Conservation (phyloP, 2,888 invertebrate genomes). For the Thumatha senex region DNA sequence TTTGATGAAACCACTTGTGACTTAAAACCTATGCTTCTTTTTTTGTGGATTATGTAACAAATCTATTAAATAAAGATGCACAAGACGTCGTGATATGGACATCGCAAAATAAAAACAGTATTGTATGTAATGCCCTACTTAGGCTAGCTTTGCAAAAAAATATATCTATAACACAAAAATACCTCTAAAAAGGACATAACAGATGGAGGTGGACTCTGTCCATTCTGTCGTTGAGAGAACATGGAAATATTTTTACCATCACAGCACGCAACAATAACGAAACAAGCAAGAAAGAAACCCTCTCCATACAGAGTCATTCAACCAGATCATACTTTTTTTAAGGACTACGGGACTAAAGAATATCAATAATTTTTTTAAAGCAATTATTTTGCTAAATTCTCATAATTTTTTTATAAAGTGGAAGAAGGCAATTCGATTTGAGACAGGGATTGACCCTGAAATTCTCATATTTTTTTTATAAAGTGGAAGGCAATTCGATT, state of each 20-base stretch:
- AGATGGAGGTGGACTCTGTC: constrained; percentile 37
- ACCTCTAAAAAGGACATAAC: constrained; percentile 36
- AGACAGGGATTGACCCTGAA: neutral
- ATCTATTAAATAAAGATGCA: constrained; percentile 19
- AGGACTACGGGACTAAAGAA: constrained; percentile 1
- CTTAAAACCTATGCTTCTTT: constrained; percentile 37
- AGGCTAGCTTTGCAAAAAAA: constrained; percentile 25
- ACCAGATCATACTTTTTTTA: constrained; percentile 1
- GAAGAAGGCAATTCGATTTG: too few relatives aligned
- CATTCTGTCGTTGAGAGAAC: constrained; percentile 50
- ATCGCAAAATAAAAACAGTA: constrained; percentile 33
- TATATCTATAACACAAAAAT: constrained; percentile 33
- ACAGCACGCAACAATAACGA: neutral
- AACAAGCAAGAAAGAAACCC: constrained; percentile 1
- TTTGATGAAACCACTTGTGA: constrained; percentile 35
- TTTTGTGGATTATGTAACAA: constrained; percentile 31
- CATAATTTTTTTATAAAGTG: too few relatives aligned
- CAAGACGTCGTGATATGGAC: constrained; percentile 32
- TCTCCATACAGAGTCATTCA: neutral
- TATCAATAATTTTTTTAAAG: constrained; percentile 1
- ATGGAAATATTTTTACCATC: constrained; percentile 17
- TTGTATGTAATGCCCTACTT: constrained; percentile 34
- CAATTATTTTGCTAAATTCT: too few relatives aligned
- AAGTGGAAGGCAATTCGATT: neutral
- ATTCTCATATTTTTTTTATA: too few relatives aligned